These are phyloP conservation scores for Myotis vivesi DNA, from an alignment of 2,797 vertebrate genomes.

Conservation along the genomic window DNA sequence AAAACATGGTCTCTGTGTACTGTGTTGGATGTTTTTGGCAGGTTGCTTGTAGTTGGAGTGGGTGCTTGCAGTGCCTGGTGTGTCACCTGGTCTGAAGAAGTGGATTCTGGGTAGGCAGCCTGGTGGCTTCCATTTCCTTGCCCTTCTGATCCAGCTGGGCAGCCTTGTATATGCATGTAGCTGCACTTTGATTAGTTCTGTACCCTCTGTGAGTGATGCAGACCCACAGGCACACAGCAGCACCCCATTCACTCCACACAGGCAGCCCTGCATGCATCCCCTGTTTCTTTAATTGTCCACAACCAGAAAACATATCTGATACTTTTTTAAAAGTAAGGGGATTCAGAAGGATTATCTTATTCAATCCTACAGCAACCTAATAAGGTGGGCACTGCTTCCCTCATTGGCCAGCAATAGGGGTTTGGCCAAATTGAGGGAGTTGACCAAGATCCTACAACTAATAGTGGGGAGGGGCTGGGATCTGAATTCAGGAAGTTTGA, in stretches of 20 bases:
- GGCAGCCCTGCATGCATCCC: neutral
- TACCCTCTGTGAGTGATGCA: neutral
- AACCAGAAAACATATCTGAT: neutral
- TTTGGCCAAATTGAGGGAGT: neutral
- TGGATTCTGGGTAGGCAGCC: neutral
- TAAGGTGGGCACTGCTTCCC: neutral
- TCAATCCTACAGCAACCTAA: neutral
- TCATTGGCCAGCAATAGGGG: neutral
- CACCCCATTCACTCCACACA: neutral
- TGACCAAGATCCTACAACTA: neutral
- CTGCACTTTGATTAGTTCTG: neutral
- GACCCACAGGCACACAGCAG: too few species aligned
- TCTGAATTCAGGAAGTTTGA: neutral
- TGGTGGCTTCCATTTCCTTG: neutral
- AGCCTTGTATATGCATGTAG: neutral
- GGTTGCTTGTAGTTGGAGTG: neutral
- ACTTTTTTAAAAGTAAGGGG: neutral
- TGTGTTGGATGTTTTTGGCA: neutral
- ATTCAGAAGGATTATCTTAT: neutral
- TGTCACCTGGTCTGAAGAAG: neutral
- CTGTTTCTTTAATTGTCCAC: neutral
- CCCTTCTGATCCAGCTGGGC: neutral
- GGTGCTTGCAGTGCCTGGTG: neutral
- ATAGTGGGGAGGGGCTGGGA: neutral
- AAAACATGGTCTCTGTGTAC: neutral